Evolutionary conservation across 2,797 vertebrate species (phyloP), one percentile per base, ranked within the genome.

Genomic region (Cichlasoma orientale): DNA sequence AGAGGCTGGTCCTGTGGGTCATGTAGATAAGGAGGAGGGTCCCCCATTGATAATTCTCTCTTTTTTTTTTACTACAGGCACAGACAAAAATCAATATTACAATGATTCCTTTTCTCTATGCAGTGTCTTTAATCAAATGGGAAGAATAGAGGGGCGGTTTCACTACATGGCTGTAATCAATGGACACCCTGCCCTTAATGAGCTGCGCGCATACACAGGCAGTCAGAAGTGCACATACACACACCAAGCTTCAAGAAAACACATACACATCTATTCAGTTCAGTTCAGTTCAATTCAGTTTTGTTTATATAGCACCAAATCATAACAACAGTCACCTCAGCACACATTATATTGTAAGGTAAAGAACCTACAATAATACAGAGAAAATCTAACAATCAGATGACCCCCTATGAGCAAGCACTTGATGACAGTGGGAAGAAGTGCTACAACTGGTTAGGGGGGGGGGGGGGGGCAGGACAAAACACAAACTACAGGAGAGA

Each of bases 131-230:
- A 89, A 87, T 92, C 87, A 89, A 79, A 81, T 47, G 44, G n/a
- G 52, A 78, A 80, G 77, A 89, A 77, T 86, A 84, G 52, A 86
- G 27, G 56, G 50, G 72, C 23, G 1, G 47, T 80, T 81, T 88
- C 80, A 16, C 82, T 61, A 77, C 88, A 82, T 66, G 83, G 74
- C 85, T 80, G 80, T 74, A 90, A 92, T 93, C 86, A 89, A 86
- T 87, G 74, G 74, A 76, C 6, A 27, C 56, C 12, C 19, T 0
- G 70, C 53, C 56, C 7, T 75, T 88, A 85, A 92, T 79, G 78
- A 92, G 86, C 84, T 83, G 77, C 77, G 77, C 77, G 59, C 79
- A 59, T 25, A 75, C 31, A 58, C 44, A 79, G 31, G 47, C 74
- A 58, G 29, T 72, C 16, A 3, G 33, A 80, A 36, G 21, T 76